Evolutionary conservation across 2,888 invertebrate genomes (phyloP), one percentile per base, ranked within the genome.

Genomic region (Chrysotoxum bicinctum): DNA sequence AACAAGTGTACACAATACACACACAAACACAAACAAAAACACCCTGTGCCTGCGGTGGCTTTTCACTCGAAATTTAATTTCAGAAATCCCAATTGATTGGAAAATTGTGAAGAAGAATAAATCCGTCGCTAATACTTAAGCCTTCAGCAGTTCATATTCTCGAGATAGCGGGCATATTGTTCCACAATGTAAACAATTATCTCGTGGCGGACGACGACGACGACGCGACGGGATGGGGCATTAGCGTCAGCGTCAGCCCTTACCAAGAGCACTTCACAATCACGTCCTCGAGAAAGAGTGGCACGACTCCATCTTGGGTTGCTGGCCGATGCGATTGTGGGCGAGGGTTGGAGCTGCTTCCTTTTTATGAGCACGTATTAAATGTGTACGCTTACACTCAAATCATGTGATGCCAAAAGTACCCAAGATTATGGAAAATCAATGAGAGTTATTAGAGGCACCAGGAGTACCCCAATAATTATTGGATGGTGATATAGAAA

Each of bases 21-120:
- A 26, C 45, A 26, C 30, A 26, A 45, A 60, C 45, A 75, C 16
- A 64, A 52, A 52, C 35, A 52, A 21, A 74, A 58, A 48, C 40
- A 73, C 45, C 58, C 73, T 62, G 48, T 52, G 85, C 76, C 80
- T 80, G 76, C 80, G 85, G 85, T 81, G 81, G 81, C 69, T 77
- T 80, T 80, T 76, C 64, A 72, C 77, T 81, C 37, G 81, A 85
- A 85, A 85, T 81, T 85, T 77, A 85, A 85, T 85, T 85, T 85
- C 81, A 77, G 80, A 85, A 81, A 85, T 85, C 85, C 80, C 80
- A 77, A 85, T 85, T 85, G 85, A 85, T 85, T 85, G 85, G 85
- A 85, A 85, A 81, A 85, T 85, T 85, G 80, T 85, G 85, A 85
- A 77, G 80, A 69, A 77, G 81, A 81, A 85, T 85, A 81, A 85